Conservation (phyloP, 2,113 vertebrate genomes). For the Orientallactaga bullata region DNA sequence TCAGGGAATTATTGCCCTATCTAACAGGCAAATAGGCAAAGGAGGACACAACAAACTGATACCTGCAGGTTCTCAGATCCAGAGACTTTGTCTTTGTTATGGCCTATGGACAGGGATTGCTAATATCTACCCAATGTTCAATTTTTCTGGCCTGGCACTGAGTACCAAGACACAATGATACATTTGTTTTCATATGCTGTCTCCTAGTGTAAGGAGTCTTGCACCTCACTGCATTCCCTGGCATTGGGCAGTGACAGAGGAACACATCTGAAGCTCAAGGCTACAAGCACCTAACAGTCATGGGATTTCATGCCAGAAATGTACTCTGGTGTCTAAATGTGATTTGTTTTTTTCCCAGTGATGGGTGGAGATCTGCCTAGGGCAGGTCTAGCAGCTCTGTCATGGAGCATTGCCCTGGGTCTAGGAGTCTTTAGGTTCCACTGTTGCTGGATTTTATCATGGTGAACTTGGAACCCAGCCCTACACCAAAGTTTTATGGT, state of each 20-base stretch:
- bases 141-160: neutral
- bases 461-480: too few relatives aligned
- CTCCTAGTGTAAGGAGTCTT: neutral
- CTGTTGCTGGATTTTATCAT: neutral
- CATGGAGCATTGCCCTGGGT: neutral
- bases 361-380: neutral
- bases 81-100: neutral
- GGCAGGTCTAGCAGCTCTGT: neutral
- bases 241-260: neutral
- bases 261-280: neutral
- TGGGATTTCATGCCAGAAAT: neutral
- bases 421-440: neutral
- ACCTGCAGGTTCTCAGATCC: neutral
- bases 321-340: neutral
- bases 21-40: neutral
- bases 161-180: neutral
- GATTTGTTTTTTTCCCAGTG: neutral
- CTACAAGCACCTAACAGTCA: too few relatives aligned
- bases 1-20: neutral
- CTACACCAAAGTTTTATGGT: neutral
- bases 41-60: neutral
- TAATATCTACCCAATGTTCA: neutral
- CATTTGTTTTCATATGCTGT: neutral
- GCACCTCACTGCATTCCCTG: neutral
- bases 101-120: too few relatives aligned